Evolutionary conservation across 2,888 invertebrate species (phyloP).

Genomic region (Drosophila neonasuta): DNA sequence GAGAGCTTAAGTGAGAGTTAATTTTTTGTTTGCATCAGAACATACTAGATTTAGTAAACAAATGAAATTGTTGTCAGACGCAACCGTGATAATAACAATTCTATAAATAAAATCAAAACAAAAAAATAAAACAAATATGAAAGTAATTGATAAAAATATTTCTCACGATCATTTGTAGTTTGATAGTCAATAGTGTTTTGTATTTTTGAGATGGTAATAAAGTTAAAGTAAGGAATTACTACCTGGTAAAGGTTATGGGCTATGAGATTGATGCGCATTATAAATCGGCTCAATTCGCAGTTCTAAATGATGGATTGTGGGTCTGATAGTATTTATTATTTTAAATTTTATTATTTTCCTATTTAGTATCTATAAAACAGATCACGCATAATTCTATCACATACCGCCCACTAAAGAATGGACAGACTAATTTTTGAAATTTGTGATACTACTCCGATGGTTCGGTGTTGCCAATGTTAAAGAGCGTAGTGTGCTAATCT

Average conservation of each 20-base stretch:
- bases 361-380: too few species aligned
- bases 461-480: too few species aligned
- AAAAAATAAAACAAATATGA: neutral
- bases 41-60: conserved; percentile 37
- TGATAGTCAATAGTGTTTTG: neutral
- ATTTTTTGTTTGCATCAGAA: conserved; percentile 42
- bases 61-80: conserved; percentile 29
- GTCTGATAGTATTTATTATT: too few species aligned
- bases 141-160: conserved; percentile 5
- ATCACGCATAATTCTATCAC: too few species aligned
- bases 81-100: conserved; percentile 21
- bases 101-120: conserved; percentile 17
- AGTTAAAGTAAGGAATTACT: neutral
- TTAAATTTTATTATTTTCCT: too few species aligned
- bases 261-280: too few species aligned
- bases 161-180: conserved; percentile 6
- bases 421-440: conserved; percentile 1
- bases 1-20: neutral
- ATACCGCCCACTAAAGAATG: conserved; percentile 25
- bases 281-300: too few species aligned
- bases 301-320: too few species aligned
- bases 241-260: too few species aligned
- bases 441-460: neutral
- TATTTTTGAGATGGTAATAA: conserved; percentile 37
- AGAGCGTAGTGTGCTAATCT: conserved; percentile 33